These are phyloP conservation scores for Drosophila fuyamai DNA, from an alignment of 1,140 invertebrate species.

Conservation along the genomic window DNA sequence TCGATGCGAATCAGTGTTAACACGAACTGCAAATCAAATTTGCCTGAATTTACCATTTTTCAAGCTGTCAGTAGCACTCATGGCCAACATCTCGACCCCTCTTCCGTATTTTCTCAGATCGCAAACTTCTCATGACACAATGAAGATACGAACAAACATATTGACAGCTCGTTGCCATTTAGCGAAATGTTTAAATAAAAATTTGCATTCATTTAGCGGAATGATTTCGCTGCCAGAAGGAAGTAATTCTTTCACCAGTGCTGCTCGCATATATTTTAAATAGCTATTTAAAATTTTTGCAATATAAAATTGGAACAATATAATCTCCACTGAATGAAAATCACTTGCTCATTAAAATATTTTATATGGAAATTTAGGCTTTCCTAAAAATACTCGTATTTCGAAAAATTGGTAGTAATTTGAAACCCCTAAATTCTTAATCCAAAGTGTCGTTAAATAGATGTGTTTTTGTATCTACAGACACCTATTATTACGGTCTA, in stretches of 20 bases:
- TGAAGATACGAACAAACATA: conserved; percentile 76
- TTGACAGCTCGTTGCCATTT: conserved; percentile 80
- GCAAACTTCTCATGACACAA: conserved; percentile 52
- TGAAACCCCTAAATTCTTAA: no score
- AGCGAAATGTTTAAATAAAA: conserved; percentile 80
- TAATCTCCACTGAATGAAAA: no score
- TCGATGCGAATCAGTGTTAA: conserved; percentile 46
- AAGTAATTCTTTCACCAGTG: background rate
- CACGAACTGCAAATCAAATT: conserved; percentile 56
- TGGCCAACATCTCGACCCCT: conserved; percentile 14
- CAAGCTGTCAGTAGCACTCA: conserved; percentile 69
- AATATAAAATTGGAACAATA: no score
- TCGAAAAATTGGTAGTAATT: no score
- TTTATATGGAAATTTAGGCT: no score
- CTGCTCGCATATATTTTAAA: background rate
- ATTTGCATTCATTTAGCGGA: conserved; percentile 76
- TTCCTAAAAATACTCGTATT: no score
- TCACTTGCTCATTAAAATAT: no score
- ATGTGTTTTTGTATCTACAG: no score
- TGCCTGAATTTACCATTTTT: conserved; percentile 64
- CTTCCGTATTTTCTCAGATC: conserved; percentile 9
- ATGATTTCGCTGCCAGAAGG: conserved; percentile 4
- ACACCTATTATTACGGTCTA: no score
- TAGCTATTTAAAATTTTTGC: background rate
- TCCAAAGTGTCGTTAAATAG: no score